Base-by-base conservation (phyloP, 2,888 invertebrate genomes). In the Platynereis dumerilii region DNA sequence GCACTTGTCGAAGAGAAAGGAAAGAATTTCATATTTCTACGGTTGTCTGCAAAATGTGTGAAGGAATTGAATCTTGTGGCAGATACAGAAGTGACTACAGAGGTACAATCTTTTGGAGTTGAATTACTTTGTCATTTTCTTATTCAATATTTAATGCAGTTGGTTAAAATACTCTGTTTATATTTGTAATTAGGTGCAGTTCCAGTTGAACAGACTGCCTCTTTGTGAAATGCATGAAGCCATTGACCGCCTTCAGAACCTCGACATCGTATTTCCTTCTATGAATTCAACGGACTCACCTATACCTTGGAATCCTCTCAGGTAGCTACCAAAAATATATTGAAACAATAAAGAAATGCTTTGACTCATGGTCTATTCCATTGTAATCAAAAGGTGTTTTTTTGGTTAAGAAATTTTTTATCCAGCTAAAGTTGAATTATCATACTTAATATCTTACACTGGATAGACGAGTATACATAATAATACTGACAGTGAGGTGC, bases 181-280 rank as follows among this genome's bases (percentile, higher is more conserved):
- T 10, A 5, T 26, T 28, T 45, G 12, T 2, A 56, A 60, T n/a
- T 70, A 84, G 84, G 78, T 93, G 63, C 92, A 92, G 79, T 93
- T 93, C 79, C 91, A 92, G 77, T 80, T 93, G 69, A 92, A 92
- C 80, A 87, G 93, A 53, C 86, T 92, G 69, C 90, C 91, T 0
- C 90, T 92, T 74, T 92, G 92, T 83, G 92, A 93, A 80, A 92
- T 92, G 91, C 92, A 92, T 78, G 88, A 89, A 79, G 91, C 92
- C 0, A 88, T 93, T 26, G 93, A 93, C 80, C 88, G 89, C 77
- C 88, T 93, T 52, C 87, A 89, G 0, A 89, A 91, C 75, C 88
- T 90, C 62, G 87, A 88, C 56, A 85, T 91, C 45, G 89, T 93
- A 42, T 92, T 92, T 78, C 92, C 92, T 0, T 88, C 89, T 67